Percentiles rank a stretch among this genome's conserved stretches.
These are phyloP conservation scores for Corythaeola cristata DNA, from an alignment of 2,113 vertebrate genomes.

Conservation along the genomic window DNA sequence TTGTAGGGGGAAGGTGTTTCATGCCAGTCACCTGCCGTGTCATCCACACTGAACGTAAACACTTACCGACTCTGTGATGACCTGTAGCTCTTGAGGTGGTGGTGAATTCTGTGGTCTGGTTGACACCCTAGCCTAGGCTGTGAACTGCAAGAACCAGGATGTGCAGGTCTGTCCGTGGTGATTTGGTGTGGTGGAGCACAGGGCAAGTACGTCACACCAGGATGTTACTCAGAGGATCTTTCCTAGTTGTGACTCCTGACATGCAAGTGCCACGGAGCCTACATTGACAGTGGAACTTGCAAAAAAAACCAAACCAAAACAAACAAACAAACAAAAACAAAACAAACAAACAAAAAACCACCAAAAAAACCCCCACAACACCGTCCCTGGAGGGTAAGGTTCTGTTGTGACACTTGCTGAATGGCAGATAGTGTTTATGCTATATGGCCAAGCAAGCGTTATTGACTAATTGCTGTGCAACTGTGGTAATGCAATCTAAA, in stretches of 20 bases:
- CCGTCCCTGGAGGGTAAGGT: neutral
- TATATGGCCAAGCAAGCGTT: neutral
- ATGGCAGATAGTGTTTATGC: neutral
- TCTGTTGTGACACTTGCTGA: neutral
- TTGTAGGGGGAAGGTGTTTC: neutral
- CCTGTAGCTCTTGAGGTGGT: neutral
- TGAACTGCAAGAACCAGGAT: neutral
- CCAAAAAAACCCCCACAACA: no score
- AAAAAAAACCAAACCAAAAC: neutral
- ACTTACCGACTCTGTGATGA: neutral
- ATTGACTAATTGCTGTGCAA: neutral
- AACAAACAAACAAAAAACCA: neutral
- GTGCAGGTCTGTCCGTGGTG: neutral
- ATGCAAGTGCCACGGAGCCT: neutral
- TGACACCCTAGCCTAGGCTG: neutral
- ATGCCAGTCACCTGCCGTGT: neutral
- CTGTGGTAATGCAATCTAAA: neutral
- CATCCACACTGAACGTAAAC: neutral
- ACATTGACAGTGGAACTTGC: neutral
- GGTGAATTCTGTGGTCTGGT: neutral
- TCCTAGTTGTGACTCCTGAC: neutral
- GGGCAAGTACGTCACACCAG: rapidly evolving
- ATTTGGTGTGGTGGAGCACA: neutral
- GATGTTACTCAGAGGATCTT: neutral
- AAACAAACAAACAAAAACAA: neutral